Base-by-base conservation (phyloP, 2,797 vertebrate genomes). In the Micropoecilia bifurca region DNA sequence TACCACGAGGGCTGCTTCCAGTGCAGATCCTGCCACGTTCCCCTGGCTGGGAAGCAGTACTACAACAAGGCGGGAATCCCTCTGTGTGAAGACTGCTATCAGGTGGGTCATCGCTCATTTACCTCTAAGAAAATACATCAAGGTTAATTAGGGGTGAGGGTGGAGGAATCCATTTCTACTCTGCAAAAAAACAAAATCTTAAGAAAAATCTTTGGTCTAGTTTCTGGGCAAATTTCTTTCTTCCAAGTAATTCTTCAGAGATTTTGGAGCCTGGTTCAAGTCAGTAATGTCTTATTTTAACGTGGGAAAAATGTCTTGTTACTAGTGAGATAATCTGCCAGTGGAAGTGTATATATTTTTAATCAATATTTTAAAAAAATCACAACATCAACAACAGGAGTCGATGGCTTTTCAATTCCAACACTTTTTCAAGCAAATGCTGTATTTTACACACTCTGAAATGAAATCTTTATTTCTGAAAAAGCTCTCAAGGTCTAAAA, bases 1-100 rank as follows among this genome's bases (percentile, higher is more conserved):
- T 99, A 99, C 90, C 98, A 99, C 0, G 96, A 96, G 0, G 84
- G 78, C 43, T 99, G 98, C 84, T 99, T 99, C 94, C 97, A 96
- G 48, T 99, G 98, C 85, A 94, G 98, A 5, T 95, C 93, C 2
- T 99, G 98, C 89, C 94, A 93, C 43, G 77, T 89, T 20, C 95
- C 94, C 39, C 94, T 99, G 84, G 97, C 96, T 0, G 97, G 97
- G 0, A 96, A 97, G 95, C 91, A 92, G 69, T 99, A 97, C 93
- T 99, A 97, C 95, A 98, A 97, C 87, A 97, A 95, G 79, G 96
- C 97, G 0, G 98, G 97, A 14, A 95, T 96, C 71, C 98, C 98
- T 0, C 91, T 94, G 1, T 99, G 98, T 13, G 96, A 97, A 1
- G 75, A 94, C 83, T 99, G 98, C 91, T 97, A 99, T 91, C 95